Conservation (phyloP, 2,888 invertebrate genomes). For the Callyntrura sp. region DNA sequence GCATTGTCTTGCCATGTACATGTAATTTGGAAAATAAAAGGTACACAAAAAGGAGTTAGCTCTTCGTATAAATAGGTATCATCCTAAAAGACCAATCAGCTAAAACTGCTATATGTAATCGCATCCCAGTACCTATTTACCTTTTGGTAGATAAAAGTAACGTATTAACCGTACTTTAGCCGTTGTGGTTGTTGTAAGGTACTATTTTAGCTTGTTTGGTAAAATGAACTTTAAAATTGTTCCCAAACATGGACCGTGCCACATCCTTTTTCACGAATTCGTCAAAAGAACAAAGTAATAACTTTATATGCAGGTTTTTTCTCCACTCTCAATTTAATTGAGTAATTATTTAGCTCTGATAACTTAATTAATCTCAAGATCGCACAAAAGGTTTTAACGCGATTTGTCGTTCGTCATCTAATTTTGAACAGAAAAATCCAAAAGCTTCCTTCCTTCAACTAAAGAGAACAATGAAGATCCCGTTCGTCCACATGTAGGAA, state of each 20-base stretch:
- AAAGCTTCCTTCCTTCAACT: conserved; percentile 35
- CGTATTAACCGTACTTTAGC: not conserved
- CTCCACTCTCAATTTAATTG: conserved; percentile 71
- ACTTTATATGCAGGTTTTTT: not conserved
- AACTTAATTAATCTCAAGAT: conserved; percentile 67
- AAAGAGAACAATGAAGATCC: conserved; percentile 71
- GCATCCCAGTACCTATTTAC: not conserved
- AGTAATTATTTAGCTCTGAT: conserved; percentile 73
- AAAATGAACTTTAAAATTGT: conserved; percentile 29
- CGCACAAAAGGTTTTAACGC: conserved; percentile 56
- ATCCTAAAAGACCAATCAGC: not conserved
- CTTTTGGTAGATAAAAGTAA: not conserved
- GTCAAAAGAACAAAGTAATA: conserved; percentile 16
- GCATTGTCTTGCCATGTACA: not conserved
- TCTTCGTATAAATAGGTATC: not conserved
- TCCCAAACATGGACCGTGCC: conserved; percentile 62
- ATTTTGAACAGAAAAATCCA: conserved; percentile 28
- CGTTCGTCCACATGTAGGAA: conserved; percentile 58
- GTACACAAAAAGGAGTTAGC: too few relatives aligned
- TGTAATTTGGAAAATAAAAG: too few relatives aligned
- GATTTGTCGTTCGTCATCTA: conserved; percentile 55
- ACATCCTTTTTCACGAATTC: conserved; percentile 32
- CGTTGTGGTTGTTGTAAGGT: not conserved
- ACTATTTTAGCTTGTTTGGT: not conserved
- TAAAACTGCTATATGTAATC: not conserved